Percentiles rank a stretch among this genome's conserved stretches.
phyloP scores from a whole-genome alignment of 2,113 vertebrate species.

The Bucco capensis region DNA sequence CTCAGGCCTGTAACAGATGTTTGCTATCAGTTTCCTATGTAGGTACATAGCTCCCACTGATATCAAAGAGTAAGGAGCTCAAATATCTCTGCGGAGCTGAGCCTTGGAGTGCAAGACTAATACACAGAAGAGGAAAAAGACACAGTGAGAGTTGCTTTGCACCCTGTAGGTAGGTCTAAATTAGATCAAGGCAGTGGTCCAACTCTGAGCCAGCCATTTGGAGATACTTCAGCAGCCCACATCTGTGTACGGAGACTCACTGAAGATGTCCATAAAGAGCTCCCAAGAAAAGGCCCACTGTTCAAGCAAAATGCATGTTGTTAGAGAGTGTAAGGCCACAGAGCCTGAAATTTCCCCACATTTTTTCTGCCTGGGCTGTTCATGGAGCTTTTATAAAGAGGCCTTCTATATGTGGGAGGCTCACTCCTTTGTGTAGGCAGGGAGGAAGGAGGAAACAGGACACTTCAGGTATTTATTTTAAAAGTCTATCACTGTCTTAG shows the following conservation, averaged over 20 bases:
- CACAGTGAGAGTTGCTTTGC: neutral
- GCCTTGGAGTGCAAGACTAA: slow-evolving; percentile 9
- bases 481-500: no score
- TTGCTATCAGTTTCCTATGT: neutral
- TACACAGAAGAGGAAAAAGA: neutral
- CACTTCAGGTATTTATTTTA: slow-evolving; percentile 25
- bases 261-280: neutral
- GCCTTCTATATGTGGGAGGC: neutral
- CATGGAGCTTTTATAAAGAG: neutral
- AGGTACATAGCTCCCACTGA: neutral
- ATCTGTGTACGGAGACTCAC: neutral
- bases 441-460: neutral
- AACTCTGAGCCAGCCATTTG: neutral
- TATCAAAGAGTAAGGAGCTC: neutral
- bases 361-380: neutral
- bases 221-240: slow-evolving; percentile 3
- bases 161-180: neutral
- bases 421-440: neutral
- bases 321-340: neutral
- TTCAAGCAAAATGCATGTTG: neutral
- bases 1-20: neutral
- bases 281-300: neutral
- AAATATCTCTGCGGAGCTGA: slow-evolving; percentile 8
- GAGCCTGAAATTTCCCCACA: neutral
- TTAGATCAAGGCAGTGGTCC: neutral